These are phyloP conservation scores for Tapirus indicus DNA, from an alignment of 2,797 vertebrate genomes.

Conservation along the genomic window DNA sequence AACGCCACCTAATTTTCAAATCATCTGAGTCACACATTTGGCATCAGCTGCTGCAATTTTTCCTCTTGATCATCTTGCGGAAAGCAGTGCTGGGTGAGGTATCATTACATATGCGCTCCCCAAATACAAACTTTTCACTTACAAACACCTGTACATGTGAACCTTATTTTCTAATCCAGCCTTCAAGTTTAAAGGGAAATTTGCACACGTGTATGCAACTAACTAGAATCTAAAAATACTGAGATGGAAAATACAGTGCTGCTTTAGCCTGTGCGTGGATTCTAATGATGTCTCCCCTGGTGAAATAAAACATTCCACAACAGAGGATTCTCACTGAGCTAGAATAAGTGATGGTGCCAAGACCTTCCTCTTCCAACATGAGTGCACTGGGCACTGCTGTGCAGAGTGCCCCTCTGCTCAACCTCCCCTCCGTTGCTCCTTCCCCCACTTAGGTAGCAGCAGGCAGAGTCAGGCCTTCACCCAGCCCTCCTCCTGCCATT, in stretches of 20 bases:
- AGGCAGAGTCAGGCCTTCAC: too few relatives aligned
- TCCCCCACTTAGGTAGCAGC: not conserved
- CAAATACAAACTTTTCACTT: not conserved
- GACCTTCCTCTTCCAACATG: not conserved
- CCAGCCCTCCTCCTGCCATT: not conserved
- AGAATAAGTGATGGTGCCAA: not conserved
- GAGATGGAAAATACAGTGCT: not conserved
- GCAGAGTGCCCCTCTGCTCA: not conserved
- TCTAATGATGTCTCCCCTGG: not conserved
- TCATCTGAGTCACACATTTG: slow-evolving; percentile 22
- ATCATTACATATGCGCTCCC: not conserved
- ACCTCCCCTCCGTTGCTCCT: too few relatives aligned
- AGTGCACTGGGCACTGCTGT: fast-evolving
- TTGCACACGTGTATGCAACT: not conserved
- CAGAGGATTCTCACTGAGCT: not conserved
- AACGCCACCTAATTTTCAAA: slow-evolving; percentile 29
- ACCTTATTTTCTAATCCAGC: not conserved
- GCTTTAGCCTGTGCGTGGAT: not conserved
- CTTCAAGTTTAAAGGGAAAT: slow-evolving; percentile 27
- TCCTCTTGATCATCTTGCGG: not conserved
- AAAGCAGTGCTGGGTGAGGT: not conserved
- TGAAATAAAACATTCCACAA: not conserved
- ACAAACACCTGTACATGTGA: not conserved
- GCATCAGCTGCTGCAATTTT: not conserved
- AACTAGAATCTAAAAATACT: not conserved